Percentiles rank a stretch among this genome's conserved stretches.
phyloP scores from a whole-genome alignment of 2,113 vertebrate genomes.

The Lycaon pictus region DNA sequence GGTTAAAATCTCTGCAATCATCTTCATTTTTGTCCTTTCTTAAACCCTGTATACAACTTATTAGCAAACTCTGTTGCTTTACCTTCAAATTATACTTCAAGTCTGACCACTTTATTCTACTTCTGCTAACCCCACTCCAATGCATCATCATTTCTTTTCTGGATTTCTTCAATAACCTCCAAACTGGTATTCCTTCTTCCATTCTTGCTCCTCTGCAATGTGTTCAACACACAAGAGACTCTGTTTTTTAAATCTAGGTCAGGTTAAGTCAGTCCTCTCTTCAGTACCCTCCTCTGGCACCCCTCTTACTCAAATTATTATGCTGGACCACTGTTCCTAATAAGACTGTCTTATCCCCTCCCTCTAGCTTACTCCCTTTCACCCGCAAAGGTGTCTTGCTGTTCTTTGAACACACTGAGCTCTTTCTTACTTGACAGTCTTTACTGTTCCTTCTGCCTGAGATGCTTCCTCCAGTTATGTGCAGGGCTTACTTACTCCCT shows the following conservation, averaged over 20 bases:
- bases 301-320: not conserved
- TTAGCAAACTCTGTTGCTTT: not conserved
- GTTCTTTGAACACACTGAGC: not conserved
- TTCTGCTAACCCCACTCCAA: not conserved
- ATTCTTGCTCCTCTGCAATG: not conserved
- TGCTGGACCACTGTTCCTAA: not conserved
- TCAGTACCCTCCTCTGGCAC: not conserved
- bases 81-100: not conserved
- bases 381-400: not conserved
- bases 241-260: not conserved
- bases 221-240: not conserved
- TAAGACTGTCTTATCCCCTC: not conserved
- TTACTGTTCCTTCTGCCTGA: not conserved
- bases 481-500: not conserved
- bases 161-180: not conserved
- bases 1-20: not conserved
- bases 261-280: not conserved
- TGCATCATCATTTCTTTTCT: not conserved
- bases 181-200: not conserved
- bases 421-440: not conserved
- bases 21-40: not conserved
- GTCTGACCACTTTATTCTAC: not conserved
- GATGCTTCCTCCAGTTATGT: not conserved
- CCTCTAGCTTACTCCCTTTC: no score
- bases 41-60: not conserved